A percentile compares a stretch with the other conserved stretches of the same genome.
These are phyloP conservation scores for Artibeus lituratus DNA, from an alignment of 2,797 vertebrate genomes.

Conservation along the genomic window DNA sequence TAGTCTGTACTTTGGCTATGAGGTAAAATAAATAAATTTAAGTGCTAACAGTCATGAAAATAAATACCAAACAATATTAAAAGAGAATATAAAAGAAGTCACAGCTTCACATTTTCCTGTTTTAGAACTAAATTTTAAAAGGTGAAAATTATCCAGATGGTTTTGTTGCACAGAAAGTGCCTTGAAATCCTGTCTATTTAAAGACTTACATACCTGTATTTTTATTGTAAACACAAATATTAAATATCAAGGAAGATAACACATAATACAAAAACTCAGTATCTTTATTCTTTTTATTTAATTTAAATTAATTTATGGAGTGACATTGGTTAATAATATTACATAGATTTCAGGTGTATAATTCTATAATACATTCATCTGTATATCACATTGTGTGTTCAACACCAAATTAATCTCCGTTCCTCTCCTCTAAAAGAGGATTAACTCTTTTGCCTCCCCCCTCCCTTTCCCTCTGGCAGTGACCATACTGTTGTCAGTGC, in stretches of 20 bases:
- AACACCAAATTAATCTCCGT: neutral
- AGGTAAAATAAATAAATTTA: neutral
- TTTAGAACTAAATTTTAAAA: conserved; percentile 25
- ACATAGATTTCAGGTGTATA: neutral
- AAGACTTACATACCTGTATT: neutral
- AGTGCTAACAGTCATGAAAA: neutral
- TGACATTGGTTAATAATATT: neutral
- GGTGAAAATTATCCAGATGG: neutral
- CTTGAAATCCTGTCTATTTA: neutral
- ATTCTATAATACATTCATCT: neutral
- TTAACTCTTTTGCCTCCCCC: no score
- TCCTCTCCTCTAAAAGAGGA: no score
- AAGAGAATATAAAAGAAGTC: neutral
- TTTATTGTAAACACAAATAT: neutral
- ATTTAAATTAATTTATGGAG: neutral
- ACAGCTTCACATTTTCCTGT: neutral
- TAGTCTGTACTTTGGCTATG: neutral
- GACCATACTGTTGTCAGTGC: no score
- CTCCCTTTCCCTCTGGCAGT: no score
- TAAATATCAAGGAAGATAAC: neutral
- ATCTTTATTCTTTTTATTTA: neutral
- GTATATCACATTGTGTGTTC: neutral
- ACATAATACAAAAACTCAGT: neutral
- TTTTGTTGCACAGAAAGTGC: neutral
- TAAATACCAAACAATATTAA: neutral